A percentile compares a stretch with the other conserved stretches of the same genome.
These are phyloP conservation scores for Meriones unguiculatus DNA, from an alignment of 2,113 vertebrate species.

Conservation along the genomic window DNA sequence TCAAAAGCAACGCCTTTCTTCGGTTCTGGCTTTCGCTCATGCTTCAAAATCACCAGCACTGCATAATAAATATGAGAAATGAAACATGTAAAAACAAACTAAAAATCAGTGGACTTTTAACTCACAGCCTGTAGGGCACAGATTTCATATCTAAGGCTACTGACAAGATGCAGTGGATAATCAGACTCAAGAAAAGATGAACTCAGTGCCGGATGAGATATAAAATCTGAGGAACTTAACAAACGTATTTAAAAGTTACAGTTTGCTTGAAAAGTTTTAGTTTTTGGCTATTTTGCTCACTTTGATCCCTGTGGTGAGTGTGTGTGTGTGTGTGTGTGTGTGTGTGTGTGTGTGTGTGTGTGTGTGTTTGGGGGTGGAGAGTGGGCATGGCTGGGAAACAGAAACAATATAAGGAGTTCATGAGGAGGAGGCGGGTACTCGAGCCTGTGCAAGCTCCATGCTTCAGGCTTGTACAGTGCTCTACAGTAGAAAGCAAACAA, in stretches of 20 bases:
- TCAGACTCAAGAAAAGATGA: neutral
- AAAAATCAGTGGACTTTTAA: conserved; percentile 17
- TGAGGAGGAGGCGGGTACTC: neutral
- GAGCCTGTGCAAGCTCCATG: neutral
- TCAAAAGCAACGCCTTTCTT: neutral
- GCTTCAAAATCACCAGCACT: neutral
- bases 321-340: no score
- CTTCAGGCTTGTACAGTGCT: neutral
- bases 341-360: neutral
- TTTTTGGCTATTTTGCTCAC: neutral
- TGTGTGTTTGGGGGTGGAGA: neutral
- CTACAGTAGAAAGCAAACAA: neutral
- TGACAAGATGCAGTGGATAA: neutral
- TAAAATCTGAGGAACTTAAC: neutral
- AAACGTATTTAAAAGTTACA: neutral
- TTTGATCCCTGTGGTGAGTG: neutral
- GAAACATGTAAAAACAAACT: neutral
- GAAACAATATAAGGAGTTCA: neutral
- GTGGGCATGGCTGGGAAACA: neutral
- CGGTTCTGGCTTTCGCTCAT: neutral
- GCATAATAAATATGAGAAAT: neutral
- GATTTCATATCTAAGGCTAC: neutral
- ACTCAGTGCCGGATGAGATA: neutral
- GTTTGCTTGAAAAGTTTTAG: neutral
- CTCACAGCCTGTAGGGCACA: neutral